Evolutionary conservation across 2,113 vertebrate species (phyloP).

Genomic region (Psophia crepitans): DNA sequence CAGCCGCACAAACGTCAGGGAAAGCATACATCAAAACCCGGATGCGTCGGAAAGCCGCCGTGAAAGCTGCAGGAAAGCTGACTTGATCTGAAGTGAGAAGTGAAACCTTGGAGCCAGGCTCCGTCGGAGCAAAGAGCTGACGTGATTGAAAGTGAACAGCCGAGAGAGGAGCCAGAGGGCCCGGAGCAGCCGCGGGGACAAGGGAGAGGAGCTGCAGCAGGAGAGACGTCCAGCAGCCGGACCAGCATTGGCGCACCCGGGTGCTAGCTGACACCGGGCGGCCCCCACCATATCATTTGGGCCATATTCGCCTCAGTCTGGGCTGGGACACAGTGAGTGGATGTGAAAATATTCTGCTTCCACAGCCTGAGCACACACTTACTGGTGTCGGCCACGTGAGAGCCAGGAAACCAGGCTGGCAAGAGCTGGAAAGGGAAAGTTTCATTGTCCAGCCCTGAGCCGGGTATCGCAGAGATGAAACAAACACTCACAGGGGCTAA

Average conservation of each 20-base stretch:
- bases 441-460: not conserved
- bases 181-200: not conserved
- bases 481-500: not conserved
- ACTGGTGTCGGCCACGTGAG: not conserved
- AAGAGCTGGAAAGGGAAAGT: conserved; percentile 43
- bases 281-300: not conserved
- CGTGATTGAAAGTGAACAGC: not conserved
- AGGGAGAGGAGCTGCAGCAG: not conserved
- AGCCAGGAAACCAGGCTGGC: not conserved
- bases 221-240: not conserved
- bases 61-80: not conserved
- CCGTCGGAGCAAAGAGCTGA: not conserved
- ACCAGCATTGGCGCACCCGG: fast-evolving
- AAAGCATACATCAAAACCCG: conserved; percentile 2
- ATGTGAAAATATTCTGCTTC: not conserved
- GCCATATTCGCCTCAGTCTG: not conserved
- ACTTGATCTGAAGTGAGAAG: conserved; percentile 3
- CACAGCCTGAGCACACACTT: not conserved
- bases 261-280: not conserved
- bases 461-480: not conserved
- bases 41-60: not conserved
- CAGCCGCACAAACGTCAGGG: not conserved
- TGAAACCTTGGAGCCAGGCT: conserved; percentile 31
- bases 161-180: not conserved
- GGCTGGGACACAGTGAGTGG: not conserved